Conservation (phyloP, 2,113 vertebrate species). For the Ctenodactylus gundi region DNA sequence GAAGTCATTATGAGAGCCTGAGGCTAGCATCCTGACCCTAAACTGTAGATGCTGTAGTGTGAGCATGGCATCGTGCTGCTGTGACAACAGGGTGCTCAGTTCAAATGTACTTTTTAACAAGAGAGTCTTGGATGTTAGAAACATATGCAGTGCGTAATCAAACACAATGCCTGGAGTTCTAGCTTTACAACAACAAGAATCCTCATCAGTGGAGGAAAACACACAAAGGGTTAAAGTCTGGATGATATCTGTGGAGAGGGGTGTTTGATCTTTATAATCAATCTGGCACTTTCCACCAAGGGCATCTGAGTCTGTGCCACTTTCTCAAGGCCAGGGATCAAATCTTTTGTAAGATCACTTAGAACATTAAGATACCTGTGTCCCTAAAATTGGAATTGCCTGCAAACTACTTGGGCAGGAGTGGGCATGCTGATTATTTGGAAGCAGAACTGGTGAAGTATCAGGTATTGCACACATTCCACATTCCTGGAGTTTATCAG, state of each 20-base stretch:
- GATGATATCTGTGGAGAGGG: not conserved
- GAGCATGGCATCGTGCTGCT: not conserved
- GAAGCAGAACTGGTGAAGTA: not conserved
- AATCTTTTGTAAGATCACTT: not conserved
- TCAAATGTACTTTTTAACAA: not conserved
- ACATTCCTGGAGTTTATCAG: not conserved
- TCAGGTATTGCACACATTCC: not conserved
- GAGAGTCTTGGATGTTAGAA: not conserved
- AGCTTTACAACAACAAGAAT: not conserved
- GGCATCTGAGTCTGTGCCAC: not conserved
- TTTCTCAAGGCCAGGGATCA: not conserved
- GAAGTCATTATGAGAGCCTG: no score
- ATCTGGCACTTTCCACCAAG: not conserved
- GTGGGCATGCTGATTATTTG: not conserved
- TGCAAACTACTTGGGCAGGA: not conserved
- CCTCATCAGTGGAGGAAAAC: not conserved
- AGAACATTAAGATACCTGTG: not conserved
- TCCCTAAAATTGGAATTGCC: not conserved
- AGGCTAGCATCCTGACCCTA: not conserved
- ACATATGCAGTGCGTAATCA: not conserved
- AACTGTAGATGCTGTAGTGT: not conserved
- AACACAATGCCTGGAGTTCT: not conserved
- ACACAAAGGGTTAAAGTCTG: not conserved
- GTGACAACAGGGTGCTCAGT: not conserved
- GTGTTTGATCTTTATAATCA: not conserved